Evolutionary conservation across 1,140 invertebrate genomes (phyloP).

Genomic region (Gryon sp.): DNA sequence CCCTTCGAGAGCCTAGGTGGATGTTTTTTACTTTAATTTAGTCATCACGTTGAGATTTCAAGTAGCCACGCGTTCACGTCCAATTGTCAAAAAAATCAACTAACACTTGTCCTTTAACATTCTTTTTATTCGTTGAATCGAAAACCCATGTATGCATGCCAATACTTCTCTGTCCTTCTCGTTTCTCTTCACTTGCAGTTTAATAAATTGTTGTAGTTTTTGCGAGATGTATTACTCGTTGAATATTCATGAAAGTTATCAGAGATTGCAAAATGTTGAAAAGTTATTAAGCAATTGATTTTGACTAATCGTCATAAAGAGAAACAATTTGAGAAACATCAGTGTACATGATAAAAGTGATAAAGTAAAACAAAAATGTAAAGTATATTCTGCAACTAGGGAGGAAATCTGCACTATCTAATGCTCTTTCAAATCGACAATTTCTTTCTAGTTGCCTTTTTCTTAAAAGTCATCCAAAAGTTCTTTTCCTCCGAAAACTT

Average conservation of each 20-base stretch:
- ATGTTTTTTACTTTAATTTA: conserved; percentile 71
- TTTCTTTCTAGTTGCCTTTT: too few relatives aligned
- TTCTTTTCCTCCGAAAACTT: too few relatives aligned
- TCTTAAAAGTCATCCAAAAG: too few relatives aligned
- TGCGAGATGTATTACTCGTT: conserved; percentile 18
- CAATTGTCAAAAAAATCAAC: conserved; percentile 43
- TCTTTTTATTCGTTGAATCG: conserved; percentile 21
- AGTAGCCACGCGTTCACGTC: conserved; percentile 49
- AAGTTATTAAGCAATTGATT: too few relatives aligned
- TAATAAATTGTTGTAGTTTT: conserved; percentile 37
- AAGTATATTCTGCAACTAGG: too few relatives aligned
- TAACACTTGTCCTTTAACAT: background rate
- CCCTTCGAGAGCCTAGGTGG: conserved; percentile 57
- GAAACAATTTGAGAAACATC: too few relatives aligned
- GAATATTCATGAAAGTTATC: conserved; percentile 52
- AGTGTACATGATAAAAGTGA: too few relatives aligned
- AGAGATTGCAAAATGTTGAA: background rate
- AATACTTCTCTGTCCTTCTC: too few relatives aligned
- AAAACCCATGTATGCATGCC: conserved; percentile 38
- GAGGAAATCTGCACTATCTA: too few relatives aligned
- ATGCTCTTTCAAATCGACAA: too few relatives aligned
- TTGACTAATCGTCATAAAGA: too few relatives aligned
- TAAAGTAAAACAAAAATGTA: too few relatives aligned
- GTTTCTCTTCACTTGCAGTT: conserved; percentile 27
- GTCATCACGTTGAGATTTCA: conserved; percentile 48